Base-by-base conservation (phyloP, 2,113 vertebrate genomes). In the Naja naja region DNA sequence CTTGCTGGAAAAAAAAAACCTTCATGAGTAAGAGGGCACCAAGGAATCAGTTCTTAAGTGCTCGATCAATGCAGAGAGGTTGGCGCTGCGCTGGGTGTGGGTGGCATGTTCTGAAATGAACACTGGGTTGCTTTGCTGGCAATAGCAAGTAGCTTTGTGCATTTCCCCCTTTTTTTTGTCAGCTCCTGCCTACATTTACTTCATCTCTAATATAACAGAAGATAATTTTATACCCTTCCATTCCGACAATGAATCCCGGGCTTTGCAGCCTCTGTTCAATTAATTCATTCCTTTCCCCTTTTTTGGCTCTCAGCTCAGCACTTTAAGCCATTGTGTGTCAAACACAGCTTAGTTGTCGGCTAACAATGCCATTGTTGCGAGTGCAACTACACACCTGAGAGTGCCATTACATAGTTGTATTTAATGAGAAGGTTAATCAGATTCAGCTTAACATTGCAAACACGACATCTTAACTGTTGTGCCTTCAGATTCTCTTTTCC, bases 361-460 rank as follows among this genome's bases (percentile, higher is more conserved):
- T 56, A 85, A 92, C 85, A 92, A 89, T 89, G 54, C 74, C 54
- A 90, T 10, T 81, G 34, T 86, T 81, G 47, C 54, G 27, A 81
- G 22, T 4, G 45, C 5, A 53, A 9, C 11, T 14, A 39, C 30
- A 20, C 14, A 85, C 88, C 88, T 52, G 16, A 49, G 88, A 90
- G 74, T 60, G 23, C 64, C 14, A 34, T 20, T 16, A 55, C 74
- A 53, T 5, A 27, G 45, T 90, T 93, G 86, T 49, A 43, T 30
- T 90, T 93, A 93, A 93, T 93, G 74, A 90, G 88, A 49, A 86
- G 74, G 92, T 93, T 90, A 86, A 60, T 90, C n/a, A 39, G 55
- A 60, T 90, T 90, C 54, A 39, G 45, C 18, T 89, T 90, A 52
- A 85, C 9, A 60, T 30, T 20, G 74, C 88, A 93, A 90, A 43